phyloP scores from a whole-genome alignment of 2,113 vertebrate species.

The Origma solitaria region DNA sequence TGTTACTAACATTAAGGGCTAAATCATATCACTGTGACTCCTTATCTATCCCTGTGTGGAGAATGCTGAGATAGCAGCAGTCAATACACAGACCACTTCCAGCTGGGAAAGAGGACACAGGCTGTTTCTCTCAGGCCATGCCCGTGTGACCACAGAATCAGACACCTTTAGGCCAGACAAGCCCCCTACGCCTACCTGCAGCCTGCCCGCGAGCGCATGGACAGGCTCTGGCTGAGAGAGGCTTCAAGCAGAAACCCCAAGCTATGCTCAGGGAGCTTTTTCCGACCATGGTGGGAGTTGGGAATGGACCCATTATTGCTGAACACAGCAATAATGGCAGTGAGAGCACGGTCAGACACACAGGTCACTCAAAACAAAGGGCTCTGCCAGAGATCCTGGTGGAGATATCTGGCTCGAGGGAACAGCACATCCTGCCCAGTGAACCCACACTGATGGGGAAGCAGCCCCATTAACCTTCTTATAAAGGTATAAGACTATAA shows the following conservation, averaged over 20 bases:
- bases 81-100: neutral
- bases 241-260: neutral
- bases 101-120: neutral
- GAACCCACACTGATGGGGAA: neutral
- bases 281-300: neutral
- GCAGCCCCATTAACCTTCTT: neutral
- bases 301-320: neutral
- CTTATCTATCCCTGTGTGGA: neutral
- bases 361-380: neutral
- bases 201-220: accelerated
- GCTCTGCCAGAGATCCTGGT: neutral
- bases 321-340: neutral
- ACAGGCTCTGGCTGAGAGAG: neutral
- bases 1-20: neutral
- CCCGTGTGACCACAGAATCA: neutral
- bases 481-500: neutral
- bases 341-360: neutral
- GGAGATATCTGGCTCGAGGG: neutral
- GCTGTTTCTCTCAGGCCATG: neutral
- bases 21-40: neutral
- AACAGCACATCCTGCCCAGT: neutral
- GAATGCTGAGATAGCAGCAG: neutral
- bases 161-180: too few species aligned
- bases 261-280: neutral
- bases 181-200: neutral